Conservation (phyloP, 2,888 invertebrate species). For the Pristionchus maxplancki region DNA sequence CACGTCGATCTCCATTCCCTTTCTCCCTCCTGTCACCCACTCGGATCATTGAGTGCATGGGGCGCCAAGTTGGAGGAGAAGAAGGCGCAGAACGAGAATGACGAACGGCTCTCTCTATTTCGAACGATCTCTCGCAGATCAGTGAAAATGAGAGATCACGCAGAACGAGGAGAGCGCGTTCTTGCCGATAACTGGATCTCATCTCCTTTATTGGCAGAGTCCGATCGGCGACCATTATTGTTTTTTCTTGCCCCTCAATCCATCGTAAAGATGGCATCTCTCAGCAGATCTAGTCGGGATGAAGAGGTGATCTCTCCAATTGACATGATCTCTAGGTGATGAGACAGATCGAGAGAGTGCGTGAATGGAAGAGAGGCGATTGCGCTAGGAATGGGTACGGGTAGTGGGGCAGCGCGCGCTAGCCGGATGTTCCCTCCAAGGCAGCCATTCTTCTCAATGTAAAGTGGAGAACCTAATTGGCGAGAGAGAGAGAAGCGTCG, state of each 20-base stretch:
- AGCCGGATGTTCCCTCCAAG: neutral
- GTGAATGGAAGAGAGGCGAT: neutral
- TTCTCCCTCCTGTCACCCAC: neutral
- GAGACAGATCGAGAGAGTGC: neutral
- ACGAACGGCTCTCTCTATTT: neutral
- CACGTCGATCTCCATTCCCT: neutral
- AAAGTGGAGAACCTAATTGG: neutral
- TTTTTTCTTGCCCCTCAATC: neutral
- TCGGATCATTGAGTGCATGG: neutral
- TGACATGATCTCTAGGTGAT: neutral
- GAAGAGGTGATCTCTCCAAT: neutral
- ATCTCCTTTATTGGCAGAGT: neutral
- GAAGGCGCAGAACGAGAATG: neutral
- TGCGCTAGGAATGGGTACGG: neutral
- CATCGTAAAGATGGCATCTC: neutral
- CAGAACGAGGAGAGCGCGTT: no score
- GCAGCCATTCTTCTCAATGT: neutral
- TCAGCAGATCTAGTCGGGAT: neutral
- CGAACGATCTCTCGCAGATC: neutral
- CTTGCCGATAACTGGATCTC: neutral
- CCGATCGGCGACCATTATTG: slow-evolving; percentile 8
- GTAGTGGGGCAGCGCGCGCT: neutral
- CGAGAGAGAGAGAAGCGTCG: neutral
- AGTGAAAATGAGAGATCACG: neutral
- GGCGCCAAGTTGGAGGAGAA: neutral